Evolutionary conservation across 2,888 invertebrate species (phyloP), one percentile per base, ranked within the genome.

Genomic region (Papilio protenor): DNA sequence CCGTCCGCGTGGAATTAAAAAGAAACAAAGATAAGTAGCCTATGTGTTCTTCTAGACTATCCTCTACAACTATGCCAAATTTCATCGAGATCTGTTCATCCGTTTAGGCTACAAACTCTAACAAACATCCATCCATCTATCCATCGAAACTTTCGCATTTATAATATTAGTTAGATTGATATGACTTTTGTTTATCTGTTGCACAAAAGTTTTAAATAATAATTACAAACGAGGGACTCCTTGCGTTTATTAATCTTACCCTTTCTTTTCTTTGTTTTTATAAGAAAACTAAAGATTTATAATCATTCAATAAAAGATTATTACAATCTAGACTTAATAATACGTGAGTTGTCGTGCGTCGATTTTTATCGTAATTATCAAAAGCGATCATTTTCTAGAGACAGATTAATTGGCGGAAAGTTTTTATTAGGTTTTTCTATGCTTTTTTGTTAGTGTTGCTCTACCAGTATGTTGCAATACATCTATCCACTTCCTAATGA

Each of bases 341-440:
- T 73, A 77, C 77, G 77, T 77, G 73, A 23, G 21, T 66, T 40
- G 16, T 66, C 73, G 73, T 10, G 45, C 64, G 55, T 66, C 69
- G n/a, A 69, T 40, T 47, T 77, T 73, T 69, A 77, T 73, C 69
- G 40, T 11, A 64, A 21, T 61, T 64, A 73, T 77, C 72, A 52
- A 52, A 40, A 49, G 45, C 55, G 0, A 77, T 77, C 52, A 2
- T 18, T 12, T 55, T 45, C 14, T 11, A 14, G 5, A 12, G 57
- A 78, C 75, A 52, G 55, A 64, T 71, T 78, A 49, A 72, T 66
- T 78, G n/a, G 59, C 74, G 45, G n/a, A 64, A 66, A 5, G n/a
- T 69, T 66, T 10, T 66, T 69, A 69, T 69, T 45, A 11, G 6
- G 66, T 40, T 66, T 16, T 69, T 21, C 45, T 45, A 45, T 8